Evolutionary conservation across 2,888 invertebrate species (phyloP), one percentile per base, ranked within the genome.

Genomic region (Sabellastarte sp.): DNA sequence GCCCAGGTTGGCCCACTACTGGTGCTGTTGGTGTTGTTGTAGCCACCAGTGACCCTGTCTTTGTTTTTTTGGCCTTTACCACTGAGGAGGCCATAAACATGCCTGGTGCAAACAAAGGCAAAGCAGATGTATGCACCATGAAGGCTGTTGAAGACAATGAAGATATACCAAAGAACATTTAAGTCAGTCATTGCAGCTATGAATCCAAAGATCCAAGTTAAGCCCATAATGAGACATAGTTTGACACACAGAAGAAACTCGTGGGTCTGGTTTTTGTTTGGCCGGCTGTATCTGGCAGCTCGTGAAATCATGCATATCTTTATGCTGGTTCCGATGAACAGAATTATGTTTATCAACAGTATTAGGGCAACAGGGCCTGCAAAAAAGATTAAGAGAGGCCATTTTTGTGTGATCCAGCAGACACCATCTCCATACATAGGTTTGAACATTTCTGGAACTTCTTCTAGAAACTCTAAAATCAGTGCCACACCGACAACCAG

Each of bases 71-170:
- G n/a, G n/a, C n/a, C n/a, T n/a, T n/a, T n/a, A n/a, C n/a, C n/a
- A n/a, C n/a, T n/a, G n/a, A n/a, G n/a, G n/a, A n/a, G n/a, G n/a
- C n/a, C n/a, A n/a, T n/a, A 59, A 0, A 80, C 79, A 58, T 76
- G 77, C 56, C 63, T 73, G 26, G 77, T 78, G 67, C 74, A 77
- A n/a, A 79, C 69, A 68, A 79, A 80, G 15, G 76, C 71, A 24
- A 78, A 61, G 32, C 72, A 76, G 59, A 89, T 87, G 69, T 88
- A 85, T 65, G 89, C 86, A 51, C 89, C 90, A 84, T 89, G 84
- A 63, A 82, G 74, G 1, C 83, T 81, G 70, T 86, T 86, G 62
- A 86, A 73, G 10, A 84, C 65, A 1, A 86, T 84, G 74, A 86
- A 86, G 1, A 83, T 74, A 70, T 85, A 86, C 84, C 85, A 84